Conservation (phyloP, 1,140 invertebrate species). For the Globodera rostochiensis region DNA sequence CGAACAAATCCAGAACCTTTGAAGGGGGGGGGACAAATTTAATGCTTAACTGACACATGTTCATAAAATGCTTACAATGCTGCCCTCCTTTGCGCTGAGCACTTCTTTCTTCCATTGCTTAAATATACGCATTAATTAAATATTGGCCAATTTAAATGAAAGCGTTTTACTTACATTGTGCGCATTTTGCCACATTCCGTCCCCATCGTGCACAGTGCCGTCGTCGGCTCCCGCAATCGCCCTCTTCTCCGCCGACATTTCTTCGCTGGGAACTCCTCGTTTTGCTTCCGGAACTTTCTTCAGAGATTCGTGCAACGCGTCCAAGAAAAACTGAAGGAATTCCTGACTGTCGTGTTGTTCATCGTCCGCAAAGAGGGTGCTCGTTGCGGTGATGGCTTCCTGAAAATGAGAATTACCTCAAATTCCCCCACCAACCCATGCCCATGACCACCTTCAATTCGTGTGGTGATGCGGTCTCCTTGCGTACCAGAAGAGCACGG, state of each 20-base stretch:
- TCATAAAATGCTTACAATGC: conserved; percentile 71
- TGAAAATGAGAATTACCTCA: background rate
- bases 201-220: background rate
- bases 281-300: conserved; percentile 67
- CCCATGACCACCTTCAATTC: background rate
- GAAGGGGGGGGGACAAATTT: too few species aligned
- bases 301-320: conserved; percentile 85
- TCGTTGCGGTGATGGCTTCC: conserved; percentile 77
- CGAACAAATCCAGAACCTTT: conserved; percentile 72
- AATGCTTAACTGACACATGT: too few species aligned
- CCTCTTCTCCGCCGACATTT: too few species aligned
- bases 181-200: background rate
- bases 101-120: conserved; percentile 77
- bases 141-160: background rate
- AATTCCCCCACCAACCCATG: background rate
- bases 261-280: too few species aligned
- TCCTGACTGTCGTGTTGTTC: conserved; percentile 88
- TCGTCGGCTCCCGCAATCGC: background rate
- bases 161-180: background rate
- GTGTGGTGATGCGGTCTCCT: background rate
- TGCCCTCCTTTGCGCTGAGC: conserved; percentile 70
- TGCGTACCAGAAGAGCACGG: background rate
- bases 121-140: background rate
- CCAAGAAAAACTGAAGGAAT: conserved; percentile 81
- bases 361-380: conserved; percentile 80